Conservation (phyloP, 2,113 vertebrate species). For the Myrmophylax atrothorax region DNA sequence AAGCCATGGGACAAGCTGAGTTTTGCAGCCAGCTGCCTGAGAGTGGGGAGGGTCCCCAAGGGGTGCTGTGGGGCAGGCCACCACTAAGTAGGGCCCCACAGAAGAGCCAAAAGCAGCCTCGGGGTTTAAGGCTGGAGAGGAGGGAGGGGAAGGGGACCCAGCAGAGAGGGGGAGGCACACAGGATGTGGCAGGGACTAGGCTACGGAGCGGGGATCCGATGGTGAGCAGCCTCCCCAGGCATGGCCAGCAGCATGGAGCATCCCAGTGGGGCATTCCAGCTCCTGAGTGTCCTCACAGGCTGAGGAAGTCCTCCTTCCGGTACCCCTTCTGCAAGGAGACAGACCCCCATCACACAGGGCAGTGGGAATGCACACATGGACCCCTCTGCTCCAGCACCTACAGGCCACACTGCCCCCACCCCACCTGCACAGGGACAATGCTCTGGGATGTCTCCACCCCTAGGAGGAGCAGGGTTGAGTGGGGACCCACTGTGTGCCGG, state of each 20-base stretch:
- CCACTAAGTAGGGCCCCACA: rapidly evolving
- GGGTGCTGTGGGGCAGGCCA: not conserved
- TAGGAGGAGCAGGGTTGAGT: not conserved
- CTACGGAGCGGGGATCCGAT: rapidly evolving
- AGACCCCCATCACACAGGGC: not conserved
- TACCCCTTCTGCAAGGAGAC: constrained; percentile 77
- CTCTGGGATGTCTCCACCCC: not conserved
- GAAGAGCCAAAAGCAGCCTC: not conserved
- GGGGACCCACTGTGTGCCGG: rapidly evolving
- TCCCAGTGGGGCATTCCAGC: not conserved
- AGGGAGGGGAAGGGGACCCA: not conserved
- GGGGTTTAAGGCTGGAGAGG: not conserved
- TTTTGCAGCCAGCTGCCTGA: not conserved
- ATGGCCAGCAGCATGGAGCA: not conserved
- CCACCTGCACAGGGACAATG: not conserved
- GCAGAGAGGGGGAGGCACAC: rapidly evolving
- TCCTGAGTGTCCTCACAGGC: constrained; percentile 42
- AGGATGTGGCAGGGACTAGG: not conserved
- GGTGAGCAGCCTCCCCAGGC: not conserved
- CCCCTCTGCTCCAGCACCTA: rapidly evolving
- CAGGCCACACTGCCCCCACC: not conserved
- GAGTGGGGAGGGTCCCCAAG: not conserved
- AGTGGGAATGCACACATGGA: rapidly evolving
- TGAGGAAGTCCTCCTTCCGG: constrained; percentile 80
- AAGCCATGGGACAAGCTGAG: not conserved